phyloP scores from a whole-genome alignment of 2,888 invertebrate species.

The Lycaena phlaeas region DNA sequence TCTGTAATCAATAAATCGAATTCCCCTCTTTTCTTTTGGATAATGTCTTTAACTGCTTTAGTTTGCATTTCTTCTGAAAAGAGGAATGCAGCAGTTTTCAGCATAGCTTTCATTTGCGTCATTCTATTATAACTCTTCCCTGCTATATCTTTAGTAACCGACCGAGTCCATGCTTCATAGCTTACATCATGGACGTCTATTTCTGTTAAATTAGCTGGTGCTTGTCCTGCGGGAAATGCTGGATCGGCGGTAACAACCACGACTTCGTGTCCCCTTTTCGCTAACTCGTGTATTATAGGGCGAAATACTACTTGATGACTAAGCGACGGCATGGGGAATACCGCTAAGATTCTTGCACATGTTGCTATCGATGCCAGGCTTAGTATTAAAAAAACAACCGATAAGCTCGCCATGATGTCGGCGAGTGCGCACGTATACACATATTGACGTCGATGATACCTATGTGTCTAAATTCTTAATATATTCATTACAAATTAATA shows the following conservation, averaged over 20 bases:
- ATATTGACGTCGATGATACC: no score
- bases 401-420: neutral
- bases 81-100: slow-evolving; percentile 7
- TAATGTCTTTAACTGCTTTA: neutral
- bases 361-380: neutral
- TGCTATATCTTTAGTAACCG: neutral
- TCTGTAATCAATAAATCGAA: slow-evolving; percentile 21
- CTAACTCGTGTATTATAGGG: slow-evolving; percentile 42
- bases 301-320: slow-evolving; percentile 59
- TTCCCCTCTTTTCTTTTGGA: slow-evolving; percentile 4
- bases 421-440: no score
- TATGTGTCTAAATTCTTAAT: no score
- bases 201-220: slow-evolving; percentile 42
- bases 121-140: slow-evolving; percentile 7
- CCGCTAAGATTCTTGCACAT: slow-evolving; percentile 38
- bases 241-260: slow-evolving; percentile 51
- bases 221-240: slow-evolving; percentile 26
- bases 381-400: neutral
- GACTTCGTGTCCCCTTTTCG: slow-evolving; percentile 52
- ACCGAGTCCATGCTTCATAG: slow-evolving; percentile 18
- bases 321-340: slow-evolving; percentile 45
- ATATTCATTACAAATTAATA: no score
- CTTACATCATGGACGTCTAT: slow-evolving; percentile 37
- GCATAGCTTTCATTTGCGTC: slow-evolving; percentile 11
- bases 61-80: neutral